phyloP scores from a whole-genome alignment of 1,140 invertebrate species.

The Scaptomyza hsui region DNA sequence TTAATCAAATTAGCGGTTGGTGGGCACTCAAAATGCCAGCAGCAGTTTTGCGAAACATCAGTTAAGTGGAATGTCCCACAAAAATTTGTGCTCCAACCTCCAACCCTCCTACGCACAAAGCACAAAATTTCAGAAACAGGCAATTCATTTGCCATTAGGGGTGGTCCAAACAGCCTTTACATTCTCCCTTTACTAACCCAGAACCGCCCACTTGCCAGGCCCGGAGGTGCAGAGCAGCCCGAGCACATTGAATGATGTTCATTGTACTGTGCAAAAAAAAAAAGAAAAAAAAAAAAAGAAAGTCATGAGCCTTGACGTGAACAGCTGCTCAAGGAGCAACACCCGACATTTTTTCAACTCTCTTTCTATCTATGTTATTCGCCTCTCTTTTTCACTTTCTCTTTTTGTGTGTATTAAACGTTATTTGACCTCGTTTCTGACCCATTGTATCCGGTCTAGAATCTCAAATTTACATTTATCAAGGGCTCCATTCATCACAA shows the following conservation, averaged over 20 bases:
- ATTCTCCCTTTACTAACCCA: not conserved
- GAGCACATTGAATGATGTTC: slow-evolving; percentile 45
- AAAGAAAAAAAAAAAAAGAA: slow-evolving; percentile 14
- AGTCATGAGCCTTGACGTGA: slow-evolving; percentile 44
- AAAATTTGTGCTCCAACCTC: slow-evolving; percentile 16
- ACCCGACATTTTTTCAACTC: not conserved
- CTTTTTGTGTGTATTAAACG: slow-evolving; percentile 23
- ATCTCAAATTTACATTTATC: slow-evolving; percentile 15
- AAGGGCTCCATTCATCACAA: slow-evolving; percentile 26
- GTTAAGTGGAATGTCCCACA: slow-evolving; percentile 27
- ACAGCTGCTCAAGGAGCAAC: slow-evolving; percentile 18
- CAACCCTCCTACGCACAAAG: slow-evolving; percentile 6
- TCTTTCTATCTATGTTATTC: not conserved
- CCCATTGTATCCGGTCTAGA: slow-evolving; percentile 16
- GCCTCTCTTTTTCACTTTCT: not conserved
- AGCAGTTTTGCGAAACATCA: slow-evolving; percentile 31
- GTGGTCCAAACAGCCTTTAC: slow-evolving; percentile 29
- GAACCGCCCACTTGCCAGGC: slow-evolving; percentile 23
- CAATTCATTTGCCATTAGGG: slow-evolving; percentile 54
- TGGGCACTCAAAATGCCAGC: slow-evolving; percentile 44
- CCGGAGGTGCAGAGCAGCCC: not conserved
- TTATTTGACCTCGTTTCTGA: slow-evolving; percentile 51
- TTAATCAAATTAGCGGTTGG: slow-evolving; percentile 60
- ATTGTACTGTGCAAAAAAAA: slow-evolving; percentile 35
- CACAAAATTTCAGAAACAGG: slow-evolving; percentile 25